phyloP scores from a whole-genome alignment of 2,797 vertebrate genomes.

The Lagorchestes hirsutus region DNA sequence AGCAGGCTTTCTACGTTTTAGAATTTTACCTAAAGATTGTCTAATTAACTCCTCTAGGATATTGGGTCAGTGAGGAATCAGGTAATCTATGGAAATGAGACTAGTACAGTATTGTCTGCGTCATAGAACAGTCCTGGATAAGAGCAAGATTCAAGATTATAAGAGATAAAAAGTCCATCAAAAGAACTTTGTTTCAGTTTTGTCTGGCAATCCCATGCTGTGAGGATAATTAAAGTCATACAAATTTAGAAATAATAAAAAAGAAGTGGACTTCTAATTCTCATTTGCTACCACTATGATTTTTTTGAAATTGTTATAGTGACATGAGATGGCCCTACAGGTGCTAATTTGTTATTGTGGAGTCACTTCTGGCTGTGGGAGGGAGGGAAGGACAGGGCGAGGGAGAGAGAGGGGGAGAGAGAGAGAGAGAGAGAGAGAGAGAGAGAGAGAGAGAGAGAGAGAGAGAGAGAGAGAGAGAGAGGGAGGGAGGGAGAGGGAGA shows the following conservation, averaged over 20 bases:
- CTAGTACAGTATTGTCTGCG: not conserved
- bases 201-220: not conserved
- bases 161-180: not conserved
- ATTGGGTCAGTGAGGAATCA: not conserved
- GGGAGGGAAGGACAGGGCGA: too few relatives aligned
- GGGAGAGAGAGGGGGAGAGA: too few relatives aligned
- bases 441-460: too few relatives aligned
- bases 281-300: slow-evolving; percentile 25
- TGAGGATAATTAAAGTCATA: slow-evolving; percentile 30
- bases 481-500: too few relatives aligned
- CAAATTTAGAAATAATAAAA: slow-evolving; percentile 51
- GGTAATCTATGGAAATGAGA: not conserved
- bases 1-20: not conserved
- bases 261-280: slow-evolving; percentile 59
- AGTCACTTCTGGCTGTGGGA: not conserved
- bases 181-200: not conserved
- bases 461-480: too few relatives aligned
- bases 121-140: not conserved
- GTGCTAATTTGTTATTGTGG: slow-evolving; percentile 27
- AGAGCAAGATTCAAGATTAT: not conserved
- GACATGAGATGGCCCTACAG: not conserved
- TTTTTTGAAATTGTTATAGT: slow-evolving; percentile 25
- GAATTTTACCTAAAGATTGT: not conserved
- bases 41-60: not conserved
- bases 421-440: too few relatives aligned